Conservation (phyloP, 2,888 invertebrate genomes). For the Aporophyla lueneburgensis region DNA sequence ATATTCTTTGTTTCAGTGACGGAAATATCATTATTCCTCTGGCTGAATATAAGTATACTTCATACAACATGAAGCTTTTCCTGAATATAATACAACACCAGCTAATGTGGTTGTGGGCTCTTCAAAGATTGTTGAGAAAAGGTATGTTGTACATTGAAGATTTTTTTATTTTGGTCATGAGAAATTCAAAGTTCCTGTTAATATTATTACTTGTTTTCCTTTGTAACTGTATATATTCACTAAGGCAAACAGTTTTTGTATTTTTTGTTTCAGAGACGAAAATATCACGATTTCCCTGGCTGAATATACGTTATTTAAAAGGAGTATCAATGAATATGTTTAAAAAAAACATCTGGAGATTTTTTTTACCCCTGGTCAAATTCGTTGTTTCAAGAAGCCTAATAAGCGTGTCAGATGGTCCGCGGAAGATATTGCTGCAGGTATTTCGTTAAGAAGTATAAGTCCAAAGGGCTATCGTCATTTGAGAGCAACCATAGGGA, state of each 20-base stretch:
- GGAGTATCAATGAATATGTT: not conserved
- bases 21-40: not conserved
- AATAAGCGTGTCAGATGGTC: not conserved
- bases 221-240: not conserved
- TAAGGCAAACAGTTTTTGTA: not conserved
- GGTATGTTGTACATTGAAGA: not conserved
- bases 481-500: no score
- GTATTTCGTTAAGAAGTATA: no score
- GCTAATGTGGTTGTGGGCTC: not conserved
- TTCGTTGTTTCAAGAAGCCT: slow-evolving; percentile 1
- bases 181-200: not conserved
- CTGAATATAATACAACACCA: not conserved
- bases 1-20: not conserved
- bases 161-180: not conserved
- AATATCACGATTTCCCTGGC: not conserved
- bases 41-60: not conserved
- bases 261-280: not conserved
- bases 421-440: no score
- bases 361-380: not conserved
- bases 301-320: not conserved
- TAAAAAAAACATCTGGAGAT: not conserved
- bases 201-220: not conserved
- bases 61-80: not conserved
- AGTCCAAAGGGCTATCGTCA: no score
- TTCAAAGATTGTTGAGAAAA: slow-evolving; percentile 1